Evolutionary conservation across 2,888 invertebrate genomes (phyloP).

Genomic region (Chymomyza procnemis): DNA sequence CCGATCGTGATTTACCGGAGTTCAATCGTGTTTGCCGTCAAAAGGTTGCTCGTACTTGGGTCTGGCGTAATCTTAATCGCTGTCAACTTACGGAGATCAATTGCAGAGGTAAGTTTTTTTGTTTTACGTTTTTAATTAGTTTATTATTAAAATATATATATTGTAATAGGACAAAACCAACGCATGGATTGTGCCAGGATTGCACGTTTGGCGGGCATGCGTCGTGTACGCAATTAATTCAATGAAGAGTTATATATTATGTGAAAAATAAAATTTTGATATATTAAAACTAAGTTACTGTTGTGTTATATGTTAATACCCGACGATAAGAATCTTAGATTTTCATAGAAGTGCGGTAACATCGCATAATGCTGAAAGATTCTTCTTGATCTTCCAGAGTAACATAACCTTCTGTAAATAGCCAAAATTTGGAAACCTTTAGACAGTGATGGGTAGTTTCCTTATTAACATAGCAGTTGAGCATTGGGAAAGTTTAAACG

Average conservation of each 20-base stretch:
- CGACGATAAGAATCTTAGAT: too few relatives aligned
- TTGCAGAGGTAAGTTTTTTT: conserved; percentile 20
- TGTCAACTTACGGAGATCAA: conserved; percentile 22
- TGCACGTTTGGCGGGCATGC: conserved; percentile 22
- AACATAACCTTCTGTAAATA: too few relatives aligned
- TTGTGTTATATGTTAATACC: too few relatives aligned
- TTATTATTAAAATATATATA: background rate
- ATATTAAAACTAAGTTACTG: background rate
- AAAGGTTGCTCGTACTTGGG: conserved; percentile 8
- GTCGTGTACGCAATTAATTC: background rate
- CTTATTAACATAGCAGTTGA: too few relatives aligned
- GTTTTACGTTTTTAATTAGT: background rate
- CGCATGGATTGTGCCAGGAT: conserved; percentile 13
- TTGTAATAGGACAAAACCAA: conserved; percentile 4
- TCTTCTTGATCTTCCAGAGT: too few relatives aligned
- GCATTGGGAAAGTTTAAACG: too few relatives aligned
- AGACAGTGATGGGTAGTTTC: too few relatives aligned
- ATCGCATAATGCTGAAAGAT: too few relatives aligned
- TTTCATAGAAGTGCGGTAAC: too few relatives aligned
- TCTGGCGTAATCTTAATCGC: conserved; percentile 22
- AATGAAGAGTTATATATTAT: background rate
- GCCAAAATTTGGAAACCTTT: too few relatives aligned
- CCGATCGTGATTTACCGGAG: background rate
- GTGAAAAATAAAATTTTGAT: background rate
- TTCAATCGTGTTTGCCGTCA: conserved; percentile 19